Evolutionary conservation across 2,113 vertebrate species (phyloP).

Genomic region (Planiliza haematocheilus): DNA sequence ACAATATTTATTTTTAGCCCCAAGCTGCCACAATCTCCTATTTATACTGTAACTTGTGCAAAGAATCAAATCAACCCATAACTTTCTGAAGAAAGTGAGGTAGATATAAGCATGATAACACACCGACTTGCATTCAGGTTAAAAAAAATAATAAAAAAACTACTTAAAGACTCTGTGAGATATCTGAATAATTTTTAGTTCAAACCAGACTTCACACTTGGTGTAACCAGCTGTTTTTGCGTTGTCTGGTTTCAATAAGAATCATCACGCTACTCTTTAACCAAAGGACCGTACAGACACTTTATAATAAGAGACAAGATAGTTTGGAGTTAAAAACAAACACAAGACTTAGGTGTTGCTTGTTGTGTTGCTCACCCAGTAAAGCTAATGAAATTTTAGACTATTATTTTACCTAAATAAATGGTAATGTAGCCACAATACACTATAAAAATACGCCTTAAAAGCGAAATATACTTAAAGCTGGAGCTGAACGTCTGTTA

Average conservation of each 20-base stretch:
- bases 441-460: too few relatives aligned
- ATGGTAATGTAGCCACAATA: too few relatives aligned
- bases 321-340: too few relatives aligned
- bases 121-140: background rate
- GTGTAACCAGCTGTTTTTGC: background rate
- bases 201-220: conserved; percentile 30
- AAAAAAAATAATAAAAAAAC: background rate
- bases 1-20: conserved; percentile 69
- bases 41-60: conserved; percentile 29
- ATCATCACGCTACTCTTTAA: conserved; percentile 23
- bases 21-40: conserved; percentile 8
- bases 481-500: too few relatives aligned
- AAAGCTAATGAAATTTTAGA: too few relatives aligned
- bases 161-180: background rate
- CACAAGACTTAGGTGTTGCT: too few relatives aligned
- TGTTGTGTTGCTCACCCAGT: too few relatives aligned
- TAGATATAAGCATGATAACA: background rate
- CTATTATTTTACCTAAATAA: too few relatives aligned
- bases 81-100: background rate
- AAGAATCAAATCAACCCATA: conserved; percentile 35
- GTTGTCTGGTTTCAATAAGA: conserved; percentile 30
- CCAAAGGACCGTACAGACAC: background rate
- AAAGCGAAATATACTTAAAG: too few relatives aligned
- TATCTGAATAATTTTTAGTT: conserved; percentile 43
- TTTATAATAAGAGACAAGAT: too few relatives aligned